These are phyloP conservation scores for Picus viridis DNA, from an alignment of 2,797 vertebrate genomes.

Conservation along the genomic window DNA sequence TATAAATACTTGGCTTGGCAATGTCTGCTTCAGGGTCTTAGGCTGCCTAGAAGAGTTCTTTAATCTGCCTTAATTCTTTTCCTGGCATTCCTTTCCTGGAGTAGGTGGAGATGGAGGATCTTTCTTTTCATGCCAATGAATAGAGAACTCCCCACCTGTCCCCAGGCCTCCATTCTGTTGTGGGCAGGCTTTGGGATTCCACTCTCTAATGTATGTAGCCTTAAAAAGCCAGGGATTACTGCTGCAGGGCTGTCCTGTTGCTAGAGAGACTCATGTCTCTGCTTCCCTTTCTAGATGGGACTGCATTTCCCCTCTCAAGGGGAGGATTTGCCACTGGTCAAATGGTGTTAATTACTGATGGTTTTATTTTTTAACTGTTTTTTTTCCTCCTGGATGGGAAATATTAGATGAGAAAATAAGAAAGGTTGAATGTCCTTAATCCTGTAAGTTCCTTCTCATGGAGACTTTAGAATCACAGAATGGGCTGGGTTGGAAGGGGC, in stretches of 20 bases:
- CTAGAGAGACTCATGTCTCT: not conserved
- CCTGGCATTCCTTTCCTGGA: conserved; percentile 4
- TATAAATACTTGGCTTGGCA: conserved; percentile 44
- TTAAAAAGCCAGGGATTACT: not conserved
- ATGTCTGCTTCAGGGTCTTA: conserved; percentile 50
- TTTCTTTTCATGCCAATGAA: not conserved
- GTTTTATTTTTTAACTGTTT: not conserved
- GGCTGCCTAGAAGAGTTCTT: conserved; percentile 10
- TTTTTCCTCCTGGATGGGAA: not conserved
- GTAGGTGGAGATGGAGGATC: not conserved
- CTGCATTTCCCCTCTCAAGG: not conserved
- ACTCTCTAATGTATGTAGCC: not conserved
- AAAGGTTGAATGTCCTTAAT: not conserved
- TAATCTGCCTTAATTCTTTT: conserved; percentile 61
- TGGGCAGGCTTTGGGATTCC: not conserved
- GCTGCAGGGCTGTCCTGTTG: not conserved
- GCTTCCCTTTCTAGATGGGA: not conserved
- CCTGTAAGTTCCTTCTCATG: not conserved
- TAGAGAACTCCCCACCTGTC: not conserved
- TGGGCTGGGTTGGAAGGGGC: too few relatives aligned
- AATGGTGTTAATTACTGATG: not conserved
- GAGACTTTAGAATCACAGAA: not conserved
- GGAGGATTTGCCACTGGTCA: not conserved
- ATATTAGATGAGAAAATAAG: not conserved
- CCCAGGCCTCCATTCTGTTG: not conserved